Base-by-base conservation (phyloP, 2,113 vertebrate genomes). In the Lipophrys pholis region DNA sequence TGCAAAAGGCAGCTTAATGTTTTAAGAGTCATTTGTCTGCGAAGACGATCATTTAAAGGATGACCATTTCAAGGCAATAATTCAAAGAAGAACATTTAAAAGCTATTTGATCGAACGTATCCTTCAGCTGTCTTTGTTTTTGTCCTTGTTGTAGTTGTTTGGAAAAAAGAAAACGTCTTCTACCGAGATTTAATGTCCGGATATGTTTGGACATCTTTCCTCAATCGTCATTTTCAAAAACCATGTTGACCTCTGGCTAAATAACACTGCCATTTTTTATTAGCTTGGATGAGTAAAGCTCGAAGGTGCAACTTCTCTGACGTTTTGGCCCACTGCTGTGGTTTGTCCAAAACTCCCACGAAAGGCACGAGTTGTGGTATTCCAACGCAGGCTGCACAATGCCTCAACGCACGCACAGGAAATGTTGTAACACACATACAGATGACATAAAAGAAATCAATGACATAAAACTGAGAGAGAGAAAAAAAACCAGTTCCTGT, bases 11-110 rank as follows among this genome's bases (percentile, higher is more conserved):
- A 68, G 53, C 81, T 69, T 62, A 50, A 73, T 51, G 54, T 73
- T 82, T 78, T 78, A 76, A 65, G 67, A 58, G 14, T 79, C 50
- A 69, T 76, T 57, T 69, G 21, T 30, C 61, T 67, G 67, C 54
- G 52, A 49, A 75, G 21, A 41, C 0, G 11, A 58, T 69, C 12
- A 57, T 75, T 70, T 50, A 6, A 17, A 51, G 57, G n/a, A 64
- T 11, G 5, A 55, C 75, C 62, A 76, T 84, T 87, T 64, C 81
- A 61, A 76, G 15, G 63, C 56, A 49, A 77, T 80, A 53, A 81
- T 7, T 78, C 60, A 87, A 53, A 75, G 52, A 71, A 45, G 54
- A 63, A 35, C 43, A 65, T 76, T 69, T 82, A 67, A 67, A 60
- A 62, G 43, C 7, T 16, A 59, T 74, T 77, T 38, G 73, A 64